A percentile compares a stretch with the other conserved stretches of the same genome.
Conservation (phyloP, 2,797 vertebrate species). For the Babyrousa celebensis region DNA sequence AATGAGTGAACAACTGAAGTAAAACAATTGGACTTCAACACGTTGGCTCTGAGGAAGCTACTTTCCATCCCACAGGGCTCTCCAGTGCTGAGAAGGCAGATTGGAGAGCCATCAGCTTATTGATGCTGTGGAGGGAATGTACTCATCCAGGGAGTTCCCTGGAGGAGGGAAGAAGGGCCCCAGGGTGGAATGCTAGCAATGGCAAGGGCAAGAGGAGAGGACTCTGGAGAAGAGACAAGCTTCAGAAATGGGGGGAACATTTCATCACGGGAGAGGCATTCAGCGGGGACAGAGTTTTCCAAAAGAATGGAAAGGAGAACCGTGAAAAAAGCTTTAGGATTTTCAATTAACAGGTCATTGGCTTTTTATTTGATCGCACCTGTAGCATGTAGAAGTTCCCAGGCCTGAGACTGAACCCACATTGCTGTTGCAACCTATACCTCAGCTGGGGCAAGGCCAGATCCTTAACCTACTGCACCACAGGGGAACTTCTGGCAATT, state of each 20-base stretch:
- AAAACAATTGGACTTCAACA: not conserved
- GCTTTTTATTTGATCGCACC: no score
- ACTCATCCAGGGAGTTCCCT: not conserved
- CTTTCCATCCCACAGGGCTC: not conserved
- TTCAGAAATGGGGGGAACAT: not conserved
- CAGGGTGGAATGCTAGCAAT: not conserved
- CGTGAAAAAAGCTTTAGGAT: not conserved
- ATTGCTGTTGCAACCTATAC: no score
- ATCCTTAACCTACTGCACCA: no score
- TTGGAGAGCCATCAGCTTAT: not conserved
- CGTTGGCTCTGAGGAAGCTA: not conserved
- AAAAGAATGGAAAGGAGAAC: not conserved
- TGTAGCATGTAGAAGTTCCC: no score
- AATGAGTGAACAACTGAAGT: not conserved
- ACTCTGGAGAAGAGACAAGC: not conserved
- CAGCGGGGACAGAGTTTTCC: not conserved
- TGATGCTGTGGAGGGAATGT: not conserved
- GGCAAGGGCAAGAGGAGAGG: not conserved
- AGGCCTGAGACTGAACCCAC: no score
- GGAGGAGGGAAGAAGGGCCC: not conserved
- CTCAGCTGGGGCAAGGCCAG: no score
- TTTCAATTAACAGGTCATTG: not conserved
- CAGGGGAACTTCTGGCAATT: not conserved
- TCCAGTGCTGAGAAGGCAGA: not conserved
- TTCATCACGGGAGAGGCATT: not conserved